These are phyloP conservation scores for Aradophagus sp. DNA, from an alignment of 1,140 invertebrate species.

Conservation along the genomic window DNA sequence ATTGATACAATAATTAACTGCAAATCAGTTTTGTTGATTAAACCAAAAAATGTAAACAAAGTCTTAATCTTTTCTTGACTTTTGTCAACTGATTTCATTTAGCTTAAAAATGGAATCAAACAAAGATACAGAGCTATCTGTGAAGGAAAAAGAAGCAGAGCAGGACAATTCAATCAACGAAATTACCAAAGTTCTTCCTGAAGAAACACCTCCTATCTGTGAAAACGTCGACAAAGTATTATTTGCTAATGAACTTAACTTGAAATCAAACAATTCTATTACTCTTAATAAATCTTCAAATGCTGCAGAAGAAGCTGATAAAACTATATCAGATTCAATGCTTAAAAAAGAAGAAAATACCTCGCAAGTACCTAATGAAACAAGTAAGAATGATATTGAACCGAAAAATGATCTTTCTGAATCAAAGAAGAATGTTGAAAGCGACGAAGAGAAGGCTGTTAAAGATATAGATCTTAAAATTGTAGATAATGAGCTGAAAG, in stretches of 20 bases:
- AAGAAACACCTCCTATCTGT: constrained; percentile 9
- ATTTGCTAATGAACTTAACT: constrained; percentile 45
- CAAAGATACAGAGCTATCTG: constrained; percentile 6
- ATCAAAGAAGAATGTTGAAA: not conserved
- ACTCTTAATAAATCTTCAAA: constrained; percentile 12
- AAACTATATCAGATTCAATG: not conserved
- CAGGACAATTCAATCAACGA: constrained; percentile 6
- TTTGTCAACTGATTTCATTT: not conserved
- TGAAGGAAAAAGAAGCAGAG: constrained; percentile 9
- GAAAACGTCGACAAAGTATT: constrained; percentile 37
- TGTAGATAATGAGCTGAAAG: not conserved
- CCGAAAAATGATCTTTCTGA: not conserved
- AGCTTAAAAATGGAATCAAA: constrained; percentile 27
- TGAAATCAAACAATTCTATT: constrained; percentile 32
- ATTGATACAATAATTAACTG: not conserved
- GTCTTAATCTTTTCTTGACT: constrained; percentile 1
- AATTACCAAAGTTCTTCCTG: not conserved
- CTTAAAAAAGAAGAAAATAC: not conserved
- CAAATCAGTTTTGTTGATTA: not conserved
- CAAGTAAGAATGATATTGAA: not conserved
- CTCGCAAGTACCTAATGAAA: constrained; percentile 1
- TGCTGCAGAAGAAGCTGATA: not conserved
- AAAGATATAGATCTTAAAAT: not conserved
- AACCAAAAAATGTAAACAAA: constrained; percentile 4
- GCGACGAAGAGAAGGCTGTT: constrained; percentile 1